Base-by-base conservation (phyloP, 2,888 invertebrate species). In the Teinopalpus imperialis region DNA sequence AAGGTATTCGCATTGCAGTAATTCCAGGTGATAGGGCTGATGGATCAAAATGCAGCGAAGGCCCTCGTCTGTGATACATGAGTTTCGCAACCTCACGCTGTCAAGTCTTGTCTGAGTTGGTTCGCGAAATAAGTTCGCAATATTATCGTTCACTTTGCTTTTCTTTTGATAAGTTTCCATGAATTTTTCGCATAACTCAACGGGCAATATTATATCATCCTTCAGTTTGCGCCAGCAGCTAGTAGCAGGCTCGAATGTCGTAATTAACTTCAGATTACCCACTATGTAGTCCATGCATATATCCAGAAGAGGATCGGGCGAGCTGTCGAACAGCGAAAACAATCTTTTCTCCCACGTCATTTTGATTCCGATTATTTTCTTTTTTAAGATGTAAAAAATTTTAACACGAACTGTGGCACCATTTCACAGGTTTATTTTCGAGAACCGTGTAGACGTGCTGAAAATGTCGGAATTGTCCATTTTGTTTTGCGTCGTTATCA, bases 51-150 rank as follows among this genome's bases (percentile, higher is more conserved):
- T 79, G 39, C 91, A 91, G 55, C 91, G 89, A 35, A 97, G 79
- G 44, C 95, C 94, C 49, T 90, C 83, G 69, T 95, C 94, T 5
- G 93, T 93, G 30, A 97, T 91, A 24, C 90, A 90, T 13, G 94
- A 92, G 66, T 94, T 93, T 39, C 93, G 89, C 54, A 97, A 82
- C 63, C 90, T 91, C 6, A 96, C 92, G 46, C 91, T 85, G 61
- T 92, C 91, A 32, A 97, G 78, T 43, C 93, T 90, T 6, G 95
- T 94, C 39, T 93, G 90, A 2, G 94, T 93, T n/a, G 89, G 89
- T 69, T 95, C 93, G 52, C 90, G 82, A 69, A 96, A 95, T 57
- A 95, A 85, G 57, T 91, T 90, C 6, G 95, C 91, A 63, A 95
- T 92, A 55, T 88, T 90, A 59, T 95, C 93, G 63, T 93, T 92